A percentile compares a stretch with the other conserved stretches of the same genome.
Conservation (phyloP, 1,140 invertebrate genomes). For the Brachionus angularis region DNA sequence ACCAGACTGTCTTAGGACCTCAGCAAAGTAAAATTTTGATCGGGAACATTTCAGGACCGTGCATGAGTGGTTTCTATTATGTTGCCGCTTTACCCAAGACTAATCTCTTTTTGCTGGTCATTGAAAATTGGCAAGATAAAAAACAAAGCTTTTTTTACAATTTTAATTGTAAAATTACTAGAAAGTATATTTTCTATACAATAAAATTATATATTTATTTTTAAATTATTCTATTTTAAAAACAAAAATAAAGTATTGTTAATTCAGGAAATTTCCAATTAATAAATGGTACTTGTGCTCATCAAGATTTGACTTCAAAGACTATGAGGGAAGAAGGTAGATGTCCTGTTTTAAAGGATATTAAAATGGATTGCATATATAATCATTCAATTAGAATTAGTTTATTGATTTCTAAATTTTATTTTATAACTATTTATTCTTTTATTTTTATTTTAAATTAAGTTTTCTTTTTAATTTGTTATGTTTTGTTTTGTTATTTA, state of each 20-base stretch:
- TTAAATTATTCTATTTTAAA: too few species aligned
- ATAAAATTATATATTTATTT: neutral
- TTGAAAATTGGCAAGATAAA: constrained; percentile 57
- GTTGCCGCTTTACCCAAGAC: constrained; percentile 58
- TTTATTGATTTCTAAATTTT: too few species aligned
- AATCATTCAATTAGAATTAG: too few species aligned
- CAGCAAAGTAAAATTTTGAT: constrained; percentile 57
- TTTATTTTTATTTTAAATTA: too few species aligned
- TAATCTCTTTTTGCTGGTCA: constrained; percentile 59
- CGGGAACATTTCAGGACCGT: constrained; percentile 59
- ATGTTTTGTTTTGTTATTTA: too few species aligned
- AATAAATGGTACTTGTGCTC: constrained; percentile 59
- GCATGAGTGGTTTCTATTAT: constrained; percentile 60
- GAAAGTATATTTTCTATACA: constrained; percentile 51
- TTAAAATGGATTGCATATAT: constrained; percentile 27
- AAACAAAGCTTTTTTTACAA: constrained; percentile 56
- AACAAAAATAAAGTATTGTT: constrained; percentile 57
- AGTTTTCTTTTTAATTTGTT: too few species aligned
- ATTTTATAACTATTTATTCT: too few species aligned
- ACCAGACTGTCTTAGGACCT: constrained; percentile 53
- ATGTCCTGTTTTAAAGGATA: constrained; percentile 49
- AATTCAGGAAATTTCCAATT: constrained; percentile 59
- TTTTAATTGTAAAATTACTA: constrained; percentile 59
- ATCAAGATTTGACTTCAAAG: constrained; percentile 50
- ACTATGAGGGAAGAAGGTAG: constrained; percentile 53